Conservation (phyloP, 2,888 invertebrate species). For the Troides helena region DNA sequence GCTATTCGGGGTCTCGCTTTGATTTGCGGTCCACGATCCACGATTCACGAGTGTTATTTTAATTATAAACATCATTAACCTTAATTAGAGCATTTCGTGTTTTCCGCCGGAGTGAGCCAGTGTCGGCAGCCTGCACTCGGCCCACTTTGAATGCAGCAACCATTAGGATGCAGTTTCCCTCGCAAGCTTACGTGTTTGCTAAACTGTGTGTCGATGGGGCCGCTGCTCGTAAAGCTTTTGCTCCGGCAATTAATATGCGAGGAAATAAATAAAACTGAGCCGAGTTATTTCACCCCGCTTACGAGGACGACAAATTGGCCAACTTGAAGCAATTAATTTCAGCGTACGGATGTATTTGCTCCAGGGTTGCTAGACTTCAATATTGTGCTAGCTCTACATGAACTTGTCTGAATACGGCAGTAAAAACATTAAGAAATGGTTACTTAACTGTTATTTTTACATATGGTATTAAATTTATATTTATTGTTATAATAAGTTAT, state of each 20-base stretch:
- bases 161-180: conserved; percentile 70
- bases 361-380: conserved; percentile 18
- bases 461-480: too few relatives aligned
- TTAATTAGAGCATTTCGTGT: conserved; percentile 68
- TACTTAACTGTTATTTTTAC: neutral
- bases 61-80: conserved; percentile 79
- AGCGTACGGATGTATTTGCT: conserved; percentile 19
- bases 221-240: conserved; percentile 48
- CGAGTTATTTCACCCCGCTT: conserved; percentile 27
- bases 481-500: too few relatives aligned
- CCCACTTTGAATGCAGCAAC: conserved; percentile 62
- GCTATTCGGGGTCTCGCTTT: conserved; percentile 62
- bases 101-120: conserved; percentile 50
- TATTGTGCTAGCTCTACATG: neutral
- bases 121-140: conserved; percentile 63
- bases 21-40: conserved; percentile 54
- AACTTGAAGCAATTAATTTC: conserved; percentile 30
- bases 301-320: conserved; percentile 33
- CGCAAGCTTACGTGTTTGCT: conserved; percentile 56
- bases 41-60: conserved; percentile 71
- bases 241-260: conserved; percentile 37
- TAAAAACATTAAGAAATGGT: neutral
- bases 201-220: conserved; percentile 61
- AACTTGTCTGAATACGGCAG: neutral
- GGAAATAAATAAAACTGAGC: conserved; percentile 49